Evolutionary conservation across 2,888 invertebrate genomes (phyloP).

Genomic region (Polydrusus pterygomalis): DNA sequence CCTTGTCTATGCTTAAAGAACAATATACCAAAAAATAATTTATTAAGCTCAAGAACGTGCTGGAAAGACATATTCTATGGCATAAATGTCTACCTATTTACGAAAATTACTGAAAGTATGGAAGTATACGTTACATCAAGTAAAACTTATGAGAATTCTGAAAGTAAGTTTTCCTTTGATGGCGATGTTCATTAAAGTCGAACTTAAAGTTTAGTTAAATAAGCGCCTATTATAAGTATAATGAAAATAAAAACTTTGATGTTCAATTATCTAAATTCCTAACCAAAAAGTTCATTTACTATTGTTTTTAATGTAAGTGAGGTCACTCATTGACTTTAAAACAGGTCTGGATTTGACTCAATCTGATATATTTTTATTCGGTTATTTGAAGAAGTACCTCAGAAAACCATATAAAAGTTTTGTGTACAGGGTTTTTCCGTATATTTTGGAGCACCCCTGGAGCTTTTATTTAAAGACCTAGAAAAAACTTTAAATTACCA

Average conservation of each 20-base stretch:
- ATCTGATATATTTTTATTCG: too few species aligned
- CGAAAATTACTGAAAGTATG: conserved; percentile 13
- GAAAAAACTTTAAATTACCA: too few species aligned
- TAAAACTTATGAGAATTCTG: conserved; percentile 9
- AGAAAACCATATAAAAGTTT: too few species aligned
- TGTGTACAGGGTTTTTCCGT: too few species aligned
- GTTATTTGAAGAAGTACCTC: too few species aligned
- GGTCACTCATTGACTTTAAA: too few species aligned
- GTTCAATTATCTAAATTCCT: not conserved
- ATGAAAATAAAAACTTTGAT: not conserved
- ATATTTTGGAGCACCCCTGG: too few species aligned
- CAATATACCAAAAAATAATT: not conserved
- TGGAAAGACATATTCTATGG: conserved; percentile 3
- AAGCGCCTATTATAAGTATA: not conserved
- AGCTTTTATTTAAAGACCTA: too few species aligned
- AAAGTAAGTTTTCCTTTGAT: conserved; percentile 12
- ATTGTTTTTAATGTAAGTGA: too few species aligned
- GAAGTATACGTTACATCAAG: conserved; percentile 21
- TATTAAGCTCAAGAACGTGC: not conserved
- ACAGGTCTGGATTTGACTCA: too few species aligned
- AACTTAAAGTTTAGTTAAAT: conserved; percentile 9
- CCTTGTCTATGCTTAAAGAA: not conserved
- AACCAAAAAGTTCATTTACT: too few species aligned
- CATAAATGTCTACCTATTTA: conserved; percentile 22
- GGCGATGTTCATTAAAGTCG: conserved; percentile 14